Conservation (phyloP, 2,113 vertebrate species). For the Carettochelys insculpta region DNA sequence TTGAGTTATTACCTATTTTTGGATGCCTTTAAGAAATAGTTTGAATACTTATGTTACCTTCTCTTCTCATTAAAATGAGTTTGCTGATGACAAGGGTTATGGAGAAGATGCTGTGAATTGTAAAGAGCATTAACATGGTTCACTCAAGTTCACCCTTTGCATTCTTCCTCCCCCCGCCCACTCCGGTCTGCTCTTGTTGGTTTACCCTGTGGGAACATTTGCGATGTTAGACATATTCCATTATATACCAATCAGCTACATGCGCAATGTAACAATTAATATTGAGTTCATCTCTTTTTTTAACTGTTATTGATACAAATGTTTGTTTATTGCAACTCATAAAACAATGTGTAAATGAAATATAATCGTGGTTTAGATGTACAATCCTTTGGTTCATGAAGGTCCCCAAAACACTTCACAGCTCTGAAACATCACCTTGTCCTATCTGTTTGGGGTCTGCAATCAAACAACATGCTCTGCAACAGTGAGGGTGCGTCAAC, state of each 20-base stretch:
- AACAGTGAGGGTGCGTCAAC: too few relatives aligned
- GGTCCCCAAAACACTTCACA: neutral
- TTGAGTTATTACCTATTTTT: neutral
- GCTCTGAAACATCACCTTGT: neutral
- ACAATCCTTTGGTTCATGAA: neutral
- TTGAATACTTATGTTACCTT: neutral
- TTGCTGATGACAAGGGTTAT: neutral
- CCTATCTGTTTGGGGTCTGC: neutral
- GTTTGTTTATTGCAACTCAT: slow-evolving; percentile 53
- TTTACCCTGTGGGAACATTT: slow-evolving; percentile 53
- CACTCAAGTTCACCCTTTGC: neutral
- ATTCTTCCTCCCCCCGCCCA: slow-evolving; percentile 10
- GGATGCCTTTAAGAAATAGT: neutral
- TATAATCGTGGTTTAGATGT: too few relatives aligned
- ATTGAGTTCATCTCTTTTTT: slow-evolving; percentile 77
- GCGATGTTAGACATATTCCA: slow-evolving; percentile 54
- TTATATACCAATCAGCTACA: slow-evolving; percentile 63
- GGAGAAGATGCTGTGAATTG: neutral
- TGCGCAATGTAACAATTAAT: slow-evolving; percentile 56
- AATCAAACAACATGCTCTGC: neutral
- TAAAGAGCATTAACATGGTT: slow-evolving; percentile 12
- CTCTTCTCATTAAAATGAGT: neutral
- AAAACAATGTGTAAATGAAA: neutral
- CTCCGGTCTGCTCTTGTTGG: slow-evolving; percentile 7
- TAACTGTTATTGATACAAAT: slow-evolving; percentile 71